These are phyloP conservation scores for Buceros bicornis DNA, from an alignment of 2,797 vertebrate genomes.

Conservation along the genomic window DNA sequence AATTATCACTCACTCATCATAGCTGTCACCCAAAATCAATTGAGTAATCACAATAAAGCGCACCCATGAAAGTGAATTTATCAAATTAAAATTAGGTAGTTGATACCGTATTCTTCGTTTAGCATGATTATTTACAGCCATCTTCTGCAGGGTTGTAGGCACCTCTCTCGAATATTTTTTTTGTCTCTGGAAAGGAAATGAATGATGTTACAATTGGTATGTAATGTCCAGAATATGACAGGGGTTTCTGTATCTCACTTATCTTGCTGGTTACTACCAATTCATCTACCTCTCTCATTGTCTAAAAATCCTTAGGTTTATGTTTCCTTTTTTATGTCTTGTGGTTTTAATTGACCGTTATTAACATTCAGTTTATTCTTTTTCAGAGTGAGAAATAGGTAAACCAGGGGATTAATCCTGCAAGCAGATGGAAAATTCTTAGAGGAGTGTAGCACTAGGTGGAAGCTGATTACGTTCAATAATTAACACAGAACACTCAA, in stretches of 20 bases:
- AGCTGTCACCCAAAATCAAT: neutral
- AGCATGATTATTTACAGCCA: neutral
- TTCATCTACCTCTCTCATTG: neutral
- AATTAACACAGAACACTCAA: neutral
- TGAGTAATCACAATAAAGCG: slow-evolving; percentile 10
- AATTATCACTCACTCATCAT: slow-evolving; percentile 29
- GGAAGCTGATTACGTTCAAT: neutral
- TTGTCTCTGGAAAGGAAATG: neutral
- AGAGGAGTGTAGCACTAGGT: neutral
- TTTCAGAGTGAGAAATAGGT: neutral
- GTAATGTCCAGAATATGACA: neutral
- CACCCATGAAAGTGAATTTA: neutral
- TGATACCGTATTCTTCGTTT: neutral
- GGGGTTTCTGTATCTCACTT: neutral
- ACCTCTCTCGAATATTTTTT: neutral
- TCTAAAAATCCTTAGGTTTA: neutral
- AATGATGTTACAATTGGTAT: neutral
- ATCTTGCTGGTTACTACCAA: neutral
- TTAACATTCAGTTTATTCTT: neutral
- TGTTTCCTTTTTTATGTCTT: neutral
- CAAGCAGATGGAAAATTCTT: neutral
- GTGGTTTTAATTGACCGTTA: neutral
- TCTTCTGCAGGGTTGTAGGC: neutral
- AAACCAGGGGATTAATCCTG: neutral
- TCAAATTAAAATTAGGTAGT: slow-evolving; percentile 53